Percentiles rank a stretch among this genome's conserved stretches.
Conservation (phyloP, 2,113 vertebrate species). For the Galbula dea region DNA sequence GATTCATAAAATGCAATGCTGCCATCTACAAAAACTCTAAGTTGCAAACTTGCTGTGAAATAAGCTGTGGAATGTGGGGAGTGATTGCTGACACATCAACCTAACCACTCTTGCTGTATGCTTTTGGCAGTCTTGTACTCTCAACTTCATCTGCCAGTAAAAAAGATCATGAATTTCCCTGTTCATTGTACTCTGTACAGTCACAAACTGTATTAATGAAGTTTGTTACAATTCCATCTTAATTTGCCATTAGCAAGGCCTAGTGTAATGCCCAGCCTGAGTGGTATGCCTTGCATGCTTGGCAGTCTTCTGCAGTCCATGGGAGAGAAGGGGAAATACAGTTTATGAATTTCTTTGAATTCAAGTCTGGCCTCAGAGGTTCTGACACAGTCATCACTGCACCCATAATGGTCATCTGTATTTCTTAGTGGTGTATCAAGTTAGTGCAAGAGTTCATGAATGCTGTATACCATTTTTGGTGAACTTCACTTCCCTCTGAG, state of each 20-base stretch:
- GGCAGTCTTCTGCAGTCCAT: not conserved
- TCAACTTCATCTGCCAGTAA: not conserved
- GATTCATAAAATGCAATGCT: not conserved
- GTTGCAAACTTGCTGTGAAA: conserved; percentile 5
- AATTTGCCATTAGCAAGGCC: not conserved
- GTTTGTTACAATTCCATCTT: not conserved
- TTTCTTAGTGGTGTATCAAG: not conserved
- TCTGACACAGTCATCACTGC: not conserved
- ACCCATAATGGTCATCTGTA: not conserved
- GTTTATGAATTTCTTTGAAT: not conserved
- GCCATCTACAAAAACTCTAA: not conserved
- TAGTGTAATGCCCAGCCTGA: not conserved
- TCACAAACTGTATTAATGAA: not conserved
- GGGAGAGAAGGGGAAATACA: not conserved
- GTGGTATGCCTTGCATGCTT: not conserved
- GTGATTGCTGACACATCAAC: not conserved
- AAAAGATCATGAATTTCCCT: not conserved
- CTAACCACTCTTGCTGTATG: not conserved
- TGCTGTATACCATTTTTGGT: not conserved
- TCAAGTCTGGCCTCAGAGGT: not conserved
- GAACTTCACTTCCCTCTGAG: not conserved
- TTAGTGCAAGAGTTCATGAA: not conserved
- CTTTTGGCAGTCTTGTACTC: not conserved
- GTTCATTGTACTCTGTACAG: not conserved
- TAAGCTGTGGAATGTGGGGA: not conserved